Conservation (phyloP, 2,888 invertebrate species). For the Drosophila formosana region DNA sequence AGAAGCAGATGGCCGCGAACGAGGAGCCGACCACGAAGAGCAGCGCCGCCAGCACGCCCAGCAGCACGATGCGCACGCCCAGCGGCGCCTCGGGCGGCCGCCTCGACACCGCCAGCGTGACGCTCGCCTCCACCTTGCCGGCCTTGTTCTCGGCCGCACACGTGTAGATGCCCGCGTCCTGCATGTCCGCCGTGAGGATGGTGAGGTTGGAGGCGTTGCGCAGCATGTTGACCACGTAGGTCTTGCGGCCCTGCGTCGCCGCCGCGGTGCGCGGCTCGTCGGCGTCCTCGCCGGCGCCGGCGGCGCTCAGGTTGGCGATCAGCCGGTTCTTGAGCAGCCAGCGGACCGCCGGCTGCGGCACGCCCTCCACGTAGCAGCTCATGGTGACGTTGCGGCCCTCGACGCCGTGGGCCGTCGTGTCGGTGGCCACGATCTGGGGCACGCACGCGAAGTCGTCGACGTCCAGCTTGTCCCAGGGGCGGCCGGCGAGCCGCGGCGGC, state of each 20-base stretch:
- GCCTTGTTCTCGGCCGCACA: slow-evolving; percentile 93
- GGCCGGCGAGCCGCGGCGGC: slow-evolving; percentile 88
- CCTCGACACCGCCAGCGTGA: slow-evolving; percentile 90
- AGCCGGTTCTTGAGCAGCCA: slow-evolving; percentile 90
- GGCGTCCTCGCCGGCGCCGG: slow-evolving; percentile 70
- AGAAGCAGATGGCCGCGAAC: slow-evolving; percentile 88
- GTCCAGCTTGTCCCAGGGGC: slow-evolving; percentile 91
- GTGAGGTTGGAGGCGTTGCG: slow-evolving; percentile 90
- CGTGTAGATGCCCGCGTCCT: slow-evolving; percentile 91
- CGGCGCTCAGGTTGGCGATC: slow-evolving; percentile 88
- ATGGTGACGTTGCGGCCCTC: slow-evolving; percentile 91
- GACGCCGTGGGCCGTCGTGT: slow-evolving; percentile 88
- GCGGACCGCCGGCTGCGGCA: slow-evolving; percentile 90
- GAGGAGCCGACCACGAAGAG: slow-evolving; percentile 89
- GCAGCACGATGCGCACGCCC: slow-evolving; percentile 88
- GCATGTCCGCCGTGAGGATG: slow-evolving; percentile 89
- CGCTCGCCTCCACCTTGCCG: slow-evolving; percentile 90
- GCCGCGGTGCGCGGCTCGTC: slow-evolving; percentile 82
- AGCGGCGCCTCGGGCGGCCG: slow-evolving; percentile 88
- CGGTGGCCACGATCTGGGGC: slow-evolving; percentile 89
- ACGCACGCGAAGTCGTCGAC: slow-evolving; percentile 93
- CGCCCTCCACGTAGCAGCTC: slow-evolving; percentile 89
- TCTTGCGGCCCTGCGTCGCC: slow-evolving; percentile 86
- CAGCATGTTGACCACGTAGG: slow-evolving; percentile 89
- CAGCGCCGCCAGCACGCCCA: slow-evolving; percentile 90